Percentiles rank a stretch among this genome's conserved stretches.
Conservation (phyloP, 2,888 invertebrate genomes). For the Monopis laevigella region DNA sequence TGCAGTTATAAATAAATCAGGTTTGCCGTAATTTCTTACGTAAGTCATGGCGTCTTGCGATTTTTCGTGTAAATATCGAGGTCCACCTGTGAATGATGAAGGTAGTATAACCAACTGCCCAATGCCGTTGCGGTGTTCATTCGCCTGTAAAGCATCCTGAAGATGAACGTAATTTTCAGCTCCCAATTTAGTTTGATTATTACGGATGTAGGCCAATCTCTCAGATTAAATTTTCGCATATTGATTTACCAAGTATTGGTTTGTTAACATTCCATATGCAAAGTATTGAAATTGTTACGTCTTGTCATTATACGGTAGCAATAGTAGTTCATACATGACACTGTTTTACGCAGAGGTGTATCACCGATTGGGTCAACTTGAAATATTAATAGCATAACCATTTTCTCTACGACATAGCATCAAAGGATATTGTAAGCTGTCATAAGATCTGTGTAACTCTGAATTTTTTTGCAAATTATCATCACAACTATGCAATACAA, state of each 20-base stretch:
- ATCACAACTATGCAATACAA: background rate
- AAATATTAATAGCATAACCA: background rate
- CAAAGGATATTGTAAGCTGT: conserved; percentile 6
- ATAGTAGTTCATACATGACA: background rate
- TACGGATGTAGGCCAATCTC: conserved; percentile 20
- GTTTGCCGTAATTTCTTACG: conserved; percentile 27
- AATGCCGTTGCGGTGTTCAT: conserved; percentile 22
- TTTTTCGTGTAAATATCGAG: conserved; percentile 24
- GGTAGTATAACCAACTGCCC: conserved; percentile 27
- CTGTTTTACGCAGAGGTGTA: background rate
- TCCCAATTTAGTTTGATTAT: conserved; percentile 21
- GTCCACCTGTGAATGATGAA: conserved; percentile 23
- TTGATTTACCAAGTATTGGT: conserved; percentile 19
- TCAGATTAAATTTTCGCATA: conserved; percentile 22
- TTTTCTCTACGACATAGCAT: background rate
- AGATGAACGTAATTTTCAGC: conserved; percentile 24
- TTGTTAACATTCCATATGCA: background rate
- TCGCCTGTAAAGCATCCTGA: conserved; percentile 18
- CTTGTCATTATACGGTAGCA: background rate
- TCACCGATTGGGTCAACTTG: background rate
- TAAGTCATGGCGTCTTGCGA: conserved; percentile 27
- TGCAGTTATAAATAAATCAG: conserved; percentile 18
- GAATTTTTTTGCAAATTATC: background rate
- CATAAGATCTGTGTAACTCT: conserved; percentile 8
- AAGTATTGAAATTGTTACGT: background rate